Conservation (phyloP, 2,113 vertebrate species). For the Hiodon tergisus region DNA sequence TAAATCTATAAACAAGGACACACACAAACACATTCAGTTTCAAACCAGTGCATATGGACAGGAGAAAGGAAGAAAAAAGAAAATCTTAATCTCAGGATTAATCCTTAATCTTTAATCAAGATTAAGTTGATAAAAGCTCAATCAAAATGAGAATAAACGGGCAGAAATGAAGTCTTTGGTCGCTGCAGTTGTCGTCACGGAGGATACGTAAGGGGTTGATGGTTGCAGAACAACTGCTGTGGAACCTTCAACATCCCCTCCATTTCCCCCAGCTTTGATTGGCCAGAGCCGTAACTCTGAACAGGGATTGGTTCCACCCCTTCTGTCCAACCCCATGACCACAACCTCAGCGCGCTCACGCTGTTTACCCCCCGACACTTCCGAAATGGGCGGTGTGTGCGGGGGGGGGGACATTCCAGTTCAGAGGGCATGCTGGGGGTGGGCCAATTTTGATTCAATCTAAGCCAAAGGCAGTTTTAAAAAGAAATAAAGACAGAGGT, state of each 20-base stretch:
- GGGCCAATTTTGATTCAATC: conserved; percentile 41
- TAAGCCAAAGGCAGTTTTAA: conserved; percentile 4
- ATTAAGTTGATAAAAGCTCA: conserved; percentile 11
- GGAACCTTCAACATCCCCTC: conserved; percentile 1
- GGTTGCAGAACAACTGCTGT: background rate
- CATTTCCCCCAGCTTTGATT: background rate
- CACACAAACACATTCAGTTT: conserved; percentile 54
- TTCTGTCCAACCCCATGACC: background rate
- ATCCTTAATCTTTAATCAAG: background rate
- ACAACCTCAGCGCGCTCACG: background rate
- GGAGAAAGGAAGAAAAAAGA: conserved; percentile 5
- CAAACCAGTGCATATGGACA: conserved; percentile 18
- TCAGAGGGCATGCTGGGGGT: too few species aligned
- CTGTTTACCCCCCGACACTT: too few species aligned
- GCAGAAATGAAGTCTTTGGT: background rate
- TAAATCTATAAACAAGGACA: conserved; percentile 97
- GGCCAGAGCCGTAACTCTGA: background rate
- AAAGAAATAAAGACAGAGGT: conserved; percentile 16
- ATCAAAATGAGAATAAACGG: background rate
- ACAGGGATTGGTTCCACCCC: conserved; percentile 11
- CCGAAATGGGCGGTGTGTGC: too few species aligned
- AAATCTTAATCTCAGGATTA: conserved; percentile 16
- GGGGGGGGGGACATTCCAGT: too few species aligned
- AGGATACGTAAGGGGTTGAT: background rate
- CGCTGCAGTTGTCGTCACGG: background rate